A percentile compares a stretch with the other conserved stretches of the same genome.
Conservation (phyloP, 2,113 vertebrate genomes). For the Progne subis region DNA sequence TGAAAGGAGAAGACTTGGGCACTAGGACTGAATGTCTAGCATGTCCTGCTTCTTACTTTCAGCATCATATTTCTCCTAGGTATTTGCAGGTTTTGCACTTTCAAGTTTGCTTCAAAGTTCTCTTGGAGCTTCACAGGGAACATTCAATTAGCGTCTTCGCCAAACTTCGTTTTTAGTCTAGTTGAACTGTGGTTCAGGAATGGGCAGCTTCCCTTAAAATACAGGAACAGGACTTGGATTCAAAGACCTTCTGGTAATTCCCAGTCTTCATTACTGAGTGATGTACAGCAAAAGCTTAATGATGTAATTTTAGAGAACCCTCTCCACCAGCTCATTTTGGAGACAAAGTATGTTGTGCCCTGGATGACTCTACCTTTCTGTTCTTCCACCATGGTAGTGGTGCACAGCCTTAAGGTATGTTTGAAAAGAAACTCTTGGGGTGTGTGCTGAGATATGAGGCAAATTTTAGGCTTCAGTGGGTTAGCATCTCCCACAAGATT, state of each 20-base stretch:
- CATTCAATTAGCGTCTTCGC: neutral
- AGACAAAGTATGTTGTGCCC: accelerated
- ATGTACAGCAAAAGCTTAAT: neutral
- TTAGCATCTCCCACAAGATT: neutral
- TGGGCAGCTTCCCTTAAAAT: neutral
- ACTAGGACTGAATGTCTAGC: accelerated
- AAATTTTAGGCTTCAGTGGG: neutral
- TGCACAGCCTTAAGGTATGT: neutral
- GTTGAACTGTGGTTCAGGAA: neutral
- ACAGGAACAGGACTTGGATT: neutral
- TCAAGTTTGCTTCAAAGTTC: neutral
- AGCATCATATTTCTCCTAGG: neutral
- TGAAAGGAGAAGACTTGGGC: neutral
- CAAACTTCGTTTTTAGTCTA: neutral
- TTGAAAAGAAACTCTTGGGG: neutral
- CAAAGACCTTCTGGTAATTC: neutral
- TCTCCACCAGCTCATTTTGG: neutral
- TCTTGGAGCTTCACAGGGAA: neutral
- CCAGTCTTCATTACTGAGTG: neutral
- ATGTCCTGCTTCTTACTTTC: neutral
- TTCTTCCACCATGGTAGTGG: neutral
- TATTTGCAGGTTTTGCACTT: neutral
- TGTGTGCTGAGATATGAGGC: neutral
- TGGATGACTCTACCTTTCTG: neutral
- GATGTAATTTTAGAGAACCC: neutral